These are phyloP conservation scores for Pristionchus mayeri DNA, from an alignment of 2,888 invertebrate genomes.

Conservation along the genomic window DNA sequence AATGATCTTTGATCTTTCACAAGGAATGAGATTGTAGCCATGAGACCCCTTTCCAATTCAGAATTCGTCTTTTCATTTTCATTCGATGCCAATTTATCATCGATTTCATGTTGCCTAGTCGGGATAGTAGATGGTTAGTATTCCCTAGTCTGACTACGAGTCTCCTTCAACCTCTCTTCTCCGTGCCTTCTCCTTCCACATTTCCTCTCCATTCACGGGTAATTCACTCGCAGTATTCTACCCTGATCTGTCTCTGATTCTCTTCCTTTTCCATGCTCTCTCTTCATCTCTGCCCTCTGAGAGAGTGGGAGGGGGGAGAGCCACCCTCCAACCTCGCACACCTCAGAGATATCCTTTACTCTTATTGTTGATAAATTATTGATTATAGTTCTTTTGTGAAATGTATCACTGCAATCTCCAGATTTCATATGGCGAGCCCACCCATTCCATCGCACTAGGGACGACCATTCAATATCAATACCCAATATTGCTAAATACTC, in stretches of 20 bases:
- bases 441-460: no score
- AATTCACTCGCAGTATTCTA: not conserved
- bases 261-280: not conserved
- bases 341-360: not conserved
- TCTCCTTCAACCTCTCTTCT: constrained; percentile 4
- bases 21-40: no score
- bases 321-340: not conserved
- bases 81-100: not conserved
- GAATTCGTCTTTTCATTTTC: no score
- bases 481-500: no score
- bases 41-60: no score
- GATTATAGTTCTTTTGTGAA: not conserved
- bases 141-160: not conserved
- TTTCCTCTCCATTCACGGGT: constrained; percentile 6
- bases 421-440: no score
- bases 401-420: no score
- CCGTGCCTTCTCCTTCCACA: not conserved
- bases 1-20: constrained; percentile 12
- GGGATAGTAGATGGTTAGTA: not conserved
- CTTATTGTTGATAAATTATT: not conserved
- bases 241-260: not conserved
- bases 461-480: no score
- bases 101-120: constrained; percentile 7
- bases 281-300: not conserved
- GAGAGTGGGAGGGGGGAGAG: not conserved